Evolutionary conservation across 35 echinoderm and acorn worm species (phyloP), one percentile per base, ranked within the genome.

Genomic region (Chiridota heheva): DNA sequence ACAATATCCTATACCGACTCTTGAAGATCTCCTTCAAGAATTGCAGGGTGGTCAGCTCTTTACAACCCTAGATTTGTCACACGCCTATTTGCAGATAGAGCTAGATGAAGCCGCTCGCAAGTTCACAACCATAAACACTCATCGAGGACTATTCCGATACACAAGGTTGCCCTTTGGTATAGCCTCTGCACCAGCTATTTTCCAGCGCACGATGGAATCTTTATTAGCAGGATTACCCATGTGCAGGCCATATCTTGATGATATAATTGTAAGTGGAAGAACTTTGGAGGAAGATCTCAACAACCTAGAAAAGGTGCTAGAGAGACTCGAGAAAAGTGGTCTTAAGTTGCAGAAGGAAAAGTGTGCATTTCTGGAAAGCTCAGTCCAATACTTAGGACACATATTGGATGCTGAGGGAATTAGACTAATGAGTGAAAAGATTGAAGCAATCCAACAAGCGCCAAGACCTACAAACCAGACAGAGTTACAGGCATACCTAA

Each of bases 71-170:
- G 73, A 85, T 62, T 22, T 78, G 22, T 60, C 31, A 12, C 58
- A 66, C 30, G 73, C 88, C 24, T 91, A 78, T 66, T 32, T 36
- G 39, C 88, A 86, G 63, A 78, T 72, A 43, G 51, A 79, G 29
- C 32, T 81, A 13, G 81, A 91, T 35, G 40, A 62, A 0, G 28
- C 84, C 27, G 44, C 49, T 1, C 8, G 60, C 13, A 65, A 84
- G 20, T 83, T 59, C 44, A 75, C 42, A 2, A 83, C 51, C 2
- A 82, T 89, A 2, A 82, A 82, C 40, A 89, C 78, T 2, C 78
- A 82, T 10, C 36, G 26, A 17, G 78, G 87, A 20, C 29, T 82
- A 30, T 89, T 76, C 76, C 3, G 53, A 17, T 83, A 49, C 38
- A 89, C 60, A 16, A 41, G 67, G 27, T 16, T 83, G 4, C 67